Conservation (phyloP, 2,113 vertebrate species). For the Clarias magur region DNA sequence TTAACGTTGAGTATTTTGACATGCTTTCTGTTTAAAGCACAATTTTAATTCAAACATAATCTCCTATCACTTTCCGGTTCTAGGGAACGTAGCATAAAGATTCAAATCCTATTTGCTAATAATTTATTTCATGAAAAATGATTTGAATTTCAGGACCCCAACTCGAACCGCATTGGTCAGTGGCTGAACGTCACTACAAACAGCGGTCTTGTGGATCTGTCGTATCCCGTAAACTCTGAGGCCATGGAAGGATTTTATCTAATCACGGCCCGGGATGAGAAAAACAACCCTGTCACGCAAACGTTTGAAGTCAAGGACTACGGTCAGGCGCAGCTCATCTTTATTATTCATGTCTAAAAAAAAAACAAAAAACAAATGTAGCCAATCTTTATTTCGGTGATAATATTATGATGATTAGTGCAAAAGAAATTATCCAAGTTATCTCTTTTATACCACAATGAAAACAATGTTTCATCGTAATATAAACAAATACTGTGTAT, state of each 20-base stretch:
- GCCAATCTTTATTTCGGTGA: not conserved
- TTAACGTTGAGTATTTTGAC: no score
- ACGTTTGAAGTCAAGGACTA: constrained; percentile 72
- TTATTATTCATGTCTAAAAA: not conserved
- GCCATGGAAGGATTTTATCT: constrained; percentile 62
- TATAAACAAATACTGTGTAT: not conserved
- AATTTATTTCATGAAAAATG: no score
- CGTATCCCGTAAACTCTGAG: constrained; percentile 63
- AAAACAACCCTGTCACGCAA: constrained; percentile 53
- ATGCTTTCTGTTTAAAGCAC: not conserved
- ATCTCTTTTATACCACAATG: not conserved
- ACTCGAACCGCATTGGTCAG: constrained; percentile 70
- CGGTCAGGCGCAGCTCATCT: constrained; percentile 56
- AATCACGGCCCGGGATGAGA: constrained; percentile 58
- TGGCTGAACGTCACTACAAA: constrained; percentile 63
- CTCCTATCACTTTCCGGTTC: no score
- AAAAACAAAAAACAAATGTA: not conserved
- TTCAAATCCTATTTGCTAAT: not conserved
- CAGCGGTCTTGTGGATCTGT: constrained; percentile 69
- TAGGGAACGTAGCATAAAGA: not conserved
- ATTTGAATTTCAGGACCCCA: constrained; percentile 63
- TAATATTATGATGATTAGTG: not conserved
- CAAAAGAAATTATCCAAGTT: not conserved
- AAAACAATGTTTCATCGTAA: not conserved
- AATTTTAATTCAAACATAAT: not conserved